Evolutionary conservation across 2,797 vertebrate species (phyloP).

Genomic region (Dromococcyx pavoninus): DNA sequence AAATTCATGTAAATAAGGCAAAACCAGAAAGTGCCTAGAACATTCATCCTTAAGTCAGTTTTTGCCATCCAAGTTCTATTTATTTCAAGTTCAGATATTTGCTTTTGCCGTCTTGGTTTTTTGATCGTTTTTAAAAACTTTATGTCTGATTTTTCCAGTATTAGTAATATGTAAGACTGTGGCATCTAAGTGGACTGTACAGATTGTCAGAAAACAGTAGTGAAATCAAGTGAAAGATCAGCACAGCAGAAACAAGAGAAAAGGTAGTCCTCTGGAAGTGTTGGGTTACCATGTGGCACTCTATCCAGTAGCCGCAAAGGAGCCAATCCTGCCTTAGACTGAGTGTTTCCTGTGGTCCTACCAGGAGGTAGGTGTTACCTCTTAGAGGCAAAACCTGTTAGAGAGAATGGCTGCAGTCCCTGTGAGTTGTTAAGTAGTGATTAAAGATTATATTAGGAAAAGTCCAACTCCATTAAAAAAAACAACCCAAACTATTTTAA

Average conservation of each 20-base stretch:
- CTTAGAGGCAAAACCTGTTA: background rate
- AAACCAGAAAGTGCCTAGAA: background rate
- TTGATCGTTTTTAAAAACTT: background rate
- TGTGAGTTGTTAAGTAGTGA: background rate
- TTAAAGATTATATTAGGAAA: background rate
- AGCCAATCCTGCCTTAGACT: background rate
- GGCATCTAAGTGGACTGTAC: background rate
- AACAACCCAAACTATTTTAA: fast-evolving
- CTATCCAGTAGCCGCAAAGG: background rate
- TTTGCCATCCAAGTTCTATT: background rate
- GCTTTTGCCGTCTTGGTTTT: background rate
- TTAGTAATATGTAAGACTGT: background rate
- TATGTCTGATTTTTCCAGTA: background rate
- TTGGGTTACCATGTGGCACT: background rate
- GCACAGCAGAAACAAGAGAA: background rate
- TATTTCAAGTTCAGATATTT: background rate
- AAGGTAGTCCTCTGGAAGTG: background rate
- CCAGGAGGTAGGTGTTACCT: background rate
- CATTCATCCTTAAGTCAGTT: background rate
- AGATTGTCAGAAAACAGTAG: background rate
- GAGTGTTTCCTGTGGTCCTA: background rate
- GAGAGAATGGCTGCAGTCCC: background rate
- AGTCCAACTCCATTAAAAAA: background rate
- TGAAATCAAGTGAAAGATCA: background rate
- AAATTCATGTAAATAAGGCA: background rate